A percentile compares a stretch with the other conserved stretches of the same genome.
phyloP scores from a whole-genome alignment of 2,113 vertebrate genomes.

The Coptodon rendalli region DNA sequence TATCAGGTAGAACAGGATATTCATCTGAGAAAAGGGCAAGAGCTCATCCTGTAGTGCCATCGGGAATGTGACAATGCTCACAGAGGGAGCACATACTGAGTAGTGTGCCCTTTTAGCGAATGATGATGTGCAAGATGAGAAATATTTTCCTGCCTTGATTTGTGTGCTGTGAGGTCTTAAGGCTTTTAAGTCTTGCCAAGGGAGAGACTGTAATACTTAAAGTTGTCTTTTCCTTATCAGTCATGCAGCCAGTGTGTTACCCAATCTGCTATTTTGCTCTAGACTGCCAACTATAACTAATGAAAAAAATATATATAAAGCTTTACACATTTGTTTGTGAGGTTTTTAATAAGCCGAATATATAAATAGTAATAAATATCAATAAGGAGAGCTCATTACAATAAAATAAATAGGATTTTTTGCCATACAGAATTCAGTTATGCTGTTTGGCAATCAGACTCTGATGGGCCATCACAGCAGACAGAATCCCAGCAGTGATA shows the following conservation, averaged over 20 bases:
- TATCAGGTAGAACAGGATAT: background rate
- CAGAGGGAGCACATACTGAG: background rate
- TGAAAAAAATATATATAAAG: background rate
- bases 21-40: conserved; percentile 21
- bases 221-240: background rate
- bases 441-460: background rate
- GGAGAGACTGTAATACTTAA: background rate
- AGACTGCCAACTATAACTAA: background rate
- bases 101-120: background rate
- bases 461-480: background rate
- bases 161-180: background rate
- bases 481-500: background rate
- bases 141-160: background rate
- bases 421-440: background rate
- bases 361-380: background rate
- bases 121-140: background rate
- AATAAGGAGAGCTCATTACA: background rate
- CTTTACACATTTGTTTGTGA: background rate
- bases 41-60: background rate
- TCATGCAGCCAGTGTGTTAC: background rate
- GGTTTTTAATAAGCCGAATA: background rate
- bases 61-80: background rate
- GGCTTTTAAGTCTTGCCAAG: background rate
- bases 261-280: background rate
- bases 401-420: background rate